phyloP scores from a whole-genome alignment of 1,140 invertebrate species.

The Lasioglossum albipes region DNA sequence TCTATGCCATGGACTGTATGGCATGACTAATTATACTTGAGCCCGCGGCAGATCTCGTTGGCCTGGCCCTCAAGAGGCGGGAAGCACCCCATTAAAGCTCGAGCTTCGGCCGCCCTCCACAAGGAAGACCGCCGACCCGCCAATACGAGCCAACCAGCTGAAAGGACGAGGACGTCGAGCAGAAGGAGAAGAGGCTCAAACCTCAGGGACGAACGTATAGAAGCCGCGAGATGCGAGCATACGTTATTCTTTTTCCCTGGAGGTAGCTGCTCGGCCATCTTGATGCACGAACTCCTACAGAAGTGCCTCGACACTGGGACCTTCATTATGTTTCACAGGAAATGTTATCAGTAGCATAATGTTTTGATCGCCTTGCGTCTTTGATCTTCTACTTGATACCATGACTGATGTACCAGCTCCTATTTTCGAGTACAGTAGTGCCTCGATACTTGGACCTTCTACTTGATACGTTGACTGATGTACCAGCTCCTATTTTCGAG shows the following conservation, averaged over 20 bases:
- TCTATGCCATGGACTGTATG: conserved; percentile 63
- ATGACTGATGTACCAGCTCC: too few relatives aligned
- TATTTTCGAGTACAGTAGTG: too few relatives aligned
- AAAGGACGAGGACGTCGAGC: conserved; percentile 30
- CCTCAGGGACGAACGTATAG: neutral
- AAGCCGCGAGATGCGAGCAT: conserved; percentile 14
- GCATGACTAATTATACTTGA: conserved; percentile 71
- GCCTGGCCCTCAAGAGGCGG: conserved; percentile 56
- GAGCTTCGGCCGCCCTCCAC: conserved; percentile 53
- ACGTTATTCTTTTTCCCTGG: conserved; percentile 15
- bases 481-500: neutral
- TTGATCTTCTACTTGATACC: too few relatives aligned
- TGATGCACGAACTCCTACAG: neutral
- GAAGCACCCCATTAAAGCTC: conserved; percentile 69
- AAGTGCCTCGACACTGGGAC: neutral
- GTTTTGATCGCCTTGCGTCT: too few relatives aligned
- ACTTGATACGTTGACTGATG: too few relatives aligned
- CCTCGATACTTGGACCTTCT: too few relatives aligned
- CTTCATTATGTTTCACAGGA: neutral
- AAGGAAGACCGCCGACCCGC: conserved; percentile 61
- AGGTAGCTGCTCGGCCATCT: neutral
- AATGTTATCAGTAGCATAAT: too few relatives aligned
- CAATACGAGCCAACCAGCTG: conserved; percentile 48
- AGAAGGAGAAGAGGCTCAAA: neutral
- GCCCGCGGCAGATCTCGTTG: conserved; percentile 64